Conservation (phyloP, 1,140 invertebrate species). For the Pteromalus puparum region DNA sequence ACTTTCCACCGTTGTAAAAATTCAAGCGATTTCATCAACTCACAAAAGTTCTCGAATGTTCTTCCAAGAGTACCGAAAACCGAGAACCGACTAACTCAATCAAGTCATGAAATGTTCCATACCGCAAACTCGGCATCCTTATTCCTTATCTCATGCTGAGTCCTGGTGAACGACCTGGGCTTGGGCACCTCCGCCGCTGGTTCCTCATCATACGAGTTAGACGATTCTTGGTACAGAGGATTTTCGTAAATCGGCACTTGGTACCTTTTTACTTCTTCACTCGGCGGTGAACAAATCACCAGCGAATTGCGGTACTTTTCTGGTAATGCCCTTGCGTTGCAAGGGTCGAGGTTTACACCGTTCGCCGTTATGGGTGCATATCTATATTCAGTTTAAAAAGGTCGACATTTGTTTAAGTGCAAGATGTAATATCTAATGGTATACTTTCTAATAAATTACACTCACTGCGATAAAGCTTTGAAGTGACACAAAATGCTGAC, state of each 20-base stretch:
- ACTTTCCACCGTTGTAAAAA: no score
- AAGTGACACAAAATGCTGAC: background rate
- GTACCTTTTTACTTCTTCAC: background rate
- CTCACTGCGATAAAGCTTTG: conserved; percentile 33
- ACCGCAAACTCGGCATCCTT: conserved; percentile 32
- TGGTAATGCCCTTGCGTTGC: background rate
- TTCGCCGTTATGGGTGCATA: background rate
- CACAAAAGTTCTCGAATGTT: no score
- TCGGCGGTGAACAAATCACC: background rate
- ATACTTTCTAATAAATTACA: conserved; percentile 2
- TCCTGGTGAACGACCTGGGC: conserved; percentile 28
- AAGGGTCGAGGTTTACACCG: background rate
- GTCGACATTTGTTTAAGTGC: background rate
- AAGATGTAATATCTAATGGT: no score
- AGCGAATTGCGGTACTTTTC: conserved; percentile 8
- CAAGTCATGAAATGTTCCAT: background rate
- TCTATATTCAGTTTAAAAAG: background rate
- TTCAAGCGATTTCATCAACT: no score
- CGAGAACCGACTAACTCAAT: no score
- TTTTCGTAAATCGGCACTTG: background rate
- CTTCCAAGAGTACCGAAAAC: no score
- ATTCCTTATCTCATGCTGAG: background rate
- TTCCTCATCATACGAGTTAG: background rate
- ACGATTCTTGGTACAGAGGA: background rate
- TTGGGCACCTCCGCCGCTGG: background rate